These are phyloP conservation scores for Corythoichthys haematopterus DNA, from an alignment of 2,113 vertebrate species.

Conservation along the genomic window DNA sequence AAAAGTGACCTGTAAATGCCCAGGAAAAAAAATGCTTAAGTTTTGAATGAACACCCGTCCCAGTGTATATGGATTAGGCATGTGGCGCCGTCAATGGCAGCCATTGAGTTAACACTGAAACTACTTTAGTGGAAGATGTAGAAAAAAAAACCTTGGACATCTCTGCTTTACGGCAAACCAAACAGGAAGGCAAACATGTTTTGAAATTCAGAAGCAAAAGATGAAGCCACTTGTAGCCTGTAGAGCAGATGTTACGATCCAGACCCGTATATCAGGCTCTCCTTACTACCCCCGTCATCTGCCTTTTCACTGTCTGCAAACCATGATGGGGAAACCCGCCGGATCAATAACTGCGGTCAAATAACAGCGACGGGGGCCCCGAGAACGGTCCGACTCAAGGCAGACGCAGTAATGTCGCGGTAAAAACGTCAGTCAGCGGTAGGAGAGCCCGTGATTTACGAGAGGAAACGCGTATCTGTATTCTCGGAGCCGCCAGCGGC, in stretches of 20 bases:
- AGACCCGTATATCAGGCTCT: constrained; percentile 69
- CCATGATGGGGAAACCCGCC: constrained; percentile 86
- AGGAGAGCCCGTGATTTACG: constrained; percentile 79
- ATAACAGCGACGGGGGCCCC: constrained; percentile 78
- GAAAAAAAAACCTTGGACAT: background rate
- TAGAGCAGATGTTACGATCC: constrained; percentile 41
- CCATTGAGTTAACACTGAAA: no score
- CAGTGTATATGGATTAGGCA: no score
- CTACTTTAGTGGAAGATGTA: background rate
- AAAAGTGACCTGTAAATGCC: no score
- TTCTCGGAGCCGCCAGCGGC: constrained; percentile 79
- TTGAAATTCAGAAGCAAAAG: constrained; percentile 14
- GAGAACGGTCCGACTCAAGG: constrained; percentile 80
- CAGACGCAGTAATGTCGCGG: constrained; percentile 87
- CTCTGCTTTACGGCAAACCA: background rate
- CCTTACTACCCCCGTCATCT: constrained; percentile 51
- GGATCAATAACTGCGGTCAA: constrained; percentile 88
- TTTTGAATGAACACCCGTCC: no score
- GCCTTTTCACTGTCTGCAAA: constrained; percentile 72
- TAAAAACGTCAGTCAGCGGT: constrained; percentile 87
- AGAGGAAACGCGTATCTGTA: constrained; percentile 88
- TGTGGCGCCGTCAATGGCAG: no score
- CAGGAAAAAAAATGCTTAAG: no score
- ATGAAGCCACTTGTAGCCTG: constrained; percentile 24
- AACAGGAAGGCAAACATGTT: constrained; percentile 18